A percentile compares a stretch with the other conserved stretches of the same genome.
These are phyloP conservation scores for Calosoma granatense DNA, from an alignment of 1,140 invertebrate species.

Conservation along the genomic window DNA sequence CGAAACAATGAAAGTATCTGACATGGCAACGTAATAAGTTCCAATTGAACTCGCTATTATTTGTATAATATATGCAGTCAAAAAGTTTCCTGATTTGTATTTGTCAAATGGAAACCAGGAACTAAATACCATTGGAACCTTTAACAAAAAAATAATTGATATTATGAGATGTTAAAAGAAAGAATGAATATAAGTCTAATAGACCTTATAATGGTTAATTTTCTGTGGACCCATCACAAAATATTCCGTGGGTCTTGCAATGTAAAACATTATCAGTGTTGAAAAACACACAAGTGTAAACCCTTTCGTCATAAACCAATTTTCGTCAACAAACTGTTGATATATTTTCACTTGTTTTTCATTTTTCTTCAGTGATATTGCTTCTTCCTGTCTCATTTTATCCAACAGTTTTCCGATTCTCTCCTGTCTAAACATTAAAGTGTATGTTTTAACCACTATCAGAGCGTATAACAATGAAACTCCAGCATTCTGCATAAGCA, in stretches of 20 bases:
- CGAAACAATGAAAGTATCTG: background rate
- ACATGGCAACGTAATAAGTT: background rate
- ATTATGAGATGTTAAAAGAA: no score
- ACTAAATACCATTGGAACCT: background rate
- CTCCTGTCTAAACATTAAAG: background rate
- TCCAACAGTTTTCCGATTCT: background rate
- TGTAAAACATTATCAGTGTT: background rate
- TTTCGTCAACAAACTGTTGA: background rate
- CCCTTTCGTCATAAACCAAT: background rate
- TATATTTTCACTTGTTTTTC: background rate
- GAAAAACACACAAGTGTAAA: background rate
- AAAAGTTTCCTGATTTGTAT: background rate
- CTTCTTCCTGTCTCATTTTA: background rate
- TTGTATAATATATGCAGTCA: background rate
- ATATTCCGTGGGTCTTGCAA: background rate
- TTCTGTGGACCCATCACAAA: background rate
- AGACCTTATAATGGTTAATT: background rate
- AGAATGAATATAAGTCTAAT: no score
- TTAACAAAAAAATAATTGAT: no score
- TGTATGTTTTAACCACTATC: background rate
- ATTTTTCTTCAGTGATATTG: background rate
- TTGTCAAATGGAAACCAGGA: slow-evolving; percentile 2
- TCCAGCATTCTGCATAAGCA: background rate
- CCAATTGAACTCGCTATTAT: background rate
- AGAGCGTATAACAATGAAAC: background rate